Evolutionary conservation across 2,113 vertebrate genomes (phyloP).

Genomic region (Atherinomorus stipes): DNA sequence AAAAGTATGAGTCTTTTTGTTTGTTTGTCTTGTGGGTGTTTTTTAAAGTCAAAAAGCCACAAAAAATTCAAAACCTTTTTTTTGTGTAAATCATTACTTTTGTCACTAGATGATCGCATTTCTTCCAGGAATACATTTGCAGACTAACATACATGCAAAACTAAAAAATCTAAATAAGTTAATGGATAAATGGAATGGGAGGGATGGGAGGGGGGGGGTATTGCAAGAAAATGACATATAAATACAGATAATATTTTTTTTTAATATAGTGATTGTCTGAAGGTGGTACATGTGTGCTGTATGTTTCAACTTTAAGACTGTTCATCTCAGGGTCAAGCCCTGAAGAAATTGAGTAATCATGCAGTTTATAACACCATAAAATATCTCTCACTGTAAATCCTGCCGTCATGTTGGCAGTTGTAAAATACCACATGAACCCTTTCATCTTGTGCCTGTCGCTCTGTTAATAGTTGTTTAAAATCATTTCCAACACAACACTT

Average conservation of each 20-base stretch:
- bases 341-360: conserved; percentile 22
- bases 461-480: conserved; percentile 46
- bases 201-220: too few relatives aligned
- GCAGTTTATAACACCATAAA: conserved; percentile 29
- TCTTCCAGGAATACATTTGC: background rate
- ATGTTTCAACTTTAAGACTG: conserved; percentile 22
- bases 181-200: too few relatives aligned
- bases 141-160: background rate
- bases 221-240: too few relatives aligned
- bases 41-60: too few relatives aligned
- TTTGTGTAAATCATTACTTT: too few relatives aligned
- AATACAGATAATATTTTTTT: too few relatives aligned
- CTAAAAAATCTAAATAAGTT: background rate
- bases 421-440: conserved; percentile 8
- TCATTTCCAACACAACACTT: background rate
- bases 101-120: background rate
- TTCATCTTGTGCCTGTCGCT: background rate
- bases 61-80: too few relatives aligned
- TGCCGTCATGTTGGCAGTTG: background rate
- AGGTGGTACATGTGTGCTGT: background rate
- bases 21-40: too few relatives aligned
- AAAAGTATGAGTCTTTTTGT: too few relatives aligned
- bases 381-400: background rate
- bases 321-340: background rate
- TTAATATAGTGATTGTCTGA: background rate